Base-by-base conservation (phyloP, 2,797 vertebrate species). In the Paratrypauchen microcephalus region DNA sequence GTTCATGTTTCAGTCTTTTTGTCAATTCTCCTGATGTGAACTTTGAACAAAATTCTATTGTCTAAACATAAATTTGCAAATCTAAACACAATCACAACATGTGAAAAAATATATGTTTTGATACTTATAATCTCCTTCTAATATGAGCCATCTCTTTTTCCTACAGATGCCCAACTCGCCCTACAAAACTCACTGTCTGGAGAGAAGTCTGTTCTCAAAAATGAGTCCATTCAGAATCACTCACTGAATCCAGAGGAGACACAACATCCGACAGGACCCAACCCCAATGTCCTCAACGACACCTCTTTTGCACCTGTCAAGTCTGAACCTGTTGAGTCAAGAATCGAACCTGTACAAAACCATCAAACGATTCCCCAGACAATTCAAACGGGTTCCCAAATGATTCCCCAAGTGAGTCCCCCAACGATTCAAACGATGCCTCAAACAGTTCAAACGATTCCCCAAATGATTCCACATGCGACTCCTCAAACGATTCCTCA, bases 241-340 rank as follows among this genome's bases (percentile, higher is more conserved):
- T 0, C 3, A 0, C 72, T 7, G 50, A 65, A 4, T 3, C 21
- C 62, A 0, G 71, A 87, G 16, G 82, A 75, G 3, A 60, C 68
- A 16, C 41, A 7, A 39, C 66, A 9, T 1, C 32, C 18, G 8
- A 6, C 1, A 0, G 50, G 66, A 2, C 12, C 36, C 0, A 73
- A 74, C 4, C 66, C 67, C 0, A 26, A 0, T 12, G 45, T 6
- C 55, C 24, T 57, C 55, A 2, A 57, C 6, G 55, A 26, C 24
- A 11, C 15, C 55, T 55, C 52, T 11, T 55, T 21, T n/a, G 2
- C 21, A 3, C 21, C 52, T 8, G 50, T 52, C 0, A 92, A 92
- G 59, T 66, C 78, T 0, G 90, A 90, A 73, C 90, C 86, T 0
- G 18, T 21, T 0, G 90, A 89, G 72, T 83, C 88, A 48, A 72